These are phyloP conservation scores for Centropus bengalensis DNA, from an alignment of 2,113 vertebrate genomes.

Conservation along the genomic window DNA sequence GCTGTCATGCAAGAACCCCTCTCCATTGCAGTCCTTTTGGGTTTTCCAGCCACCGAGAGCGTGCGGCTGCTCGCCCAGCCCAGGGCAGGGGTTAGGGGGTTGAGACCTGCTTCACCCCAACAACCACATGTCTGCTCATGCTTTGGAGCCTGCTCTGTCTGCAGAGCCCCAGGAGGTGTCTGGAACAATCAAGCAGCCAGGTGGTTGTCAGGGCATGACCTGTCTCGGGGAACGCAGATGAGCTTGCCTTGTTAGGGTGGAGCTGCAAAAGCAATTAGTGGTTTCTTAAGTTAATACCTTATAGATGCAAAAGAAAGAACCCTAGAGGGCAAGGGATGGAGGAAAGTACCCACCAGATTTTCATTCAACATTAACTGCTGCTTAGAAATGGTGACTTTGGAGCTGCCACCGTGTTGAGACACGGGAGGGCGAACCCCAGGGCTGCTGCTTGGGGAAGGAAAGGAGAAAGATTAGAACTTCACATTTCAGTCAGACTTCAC, in stretches of 20 bases:
- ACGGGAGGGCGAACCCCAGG: neutral
- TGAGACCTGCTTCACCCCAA: neutral
- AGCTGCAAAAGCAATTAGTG: neutral
- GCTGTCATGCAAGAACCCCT: neutral
- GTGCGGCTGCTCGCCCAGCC: rapidly evolving
- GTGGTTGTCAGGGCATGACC: neutral
- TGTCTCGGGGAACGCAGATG: neutral
- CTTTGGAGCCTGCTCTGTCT: neutral
- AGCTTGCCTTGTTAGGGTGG: neutral
- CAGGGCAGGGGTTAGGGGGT: rapidly evolving
- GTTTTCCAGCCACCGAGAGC: neutral
- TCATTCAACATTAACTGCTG: neutral
- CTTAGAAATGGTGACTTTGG: neutral
- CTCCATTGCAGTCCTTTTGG: neutral
- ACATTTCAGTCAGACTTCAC: neutral
- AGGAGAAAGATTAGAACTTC: neutral
- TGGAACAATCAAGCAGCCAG: neutral
- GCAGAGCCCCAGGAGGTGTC: neutral
- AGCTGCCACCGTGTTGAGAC: neutral
- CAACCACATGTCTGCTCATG: neutral
- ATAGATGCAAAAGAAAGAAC: neutral
- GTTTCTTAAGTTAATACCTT: neutral
- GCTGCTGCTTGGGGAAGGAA: neutral
- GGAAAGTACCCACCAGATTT: neutral
- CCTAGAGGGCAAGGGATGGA: slow-evolving; percentile 1